Evolutionary conservation across 1,140 invertebrate genomes (phyloP).

Genomic region (Ips typographus): DNA sequence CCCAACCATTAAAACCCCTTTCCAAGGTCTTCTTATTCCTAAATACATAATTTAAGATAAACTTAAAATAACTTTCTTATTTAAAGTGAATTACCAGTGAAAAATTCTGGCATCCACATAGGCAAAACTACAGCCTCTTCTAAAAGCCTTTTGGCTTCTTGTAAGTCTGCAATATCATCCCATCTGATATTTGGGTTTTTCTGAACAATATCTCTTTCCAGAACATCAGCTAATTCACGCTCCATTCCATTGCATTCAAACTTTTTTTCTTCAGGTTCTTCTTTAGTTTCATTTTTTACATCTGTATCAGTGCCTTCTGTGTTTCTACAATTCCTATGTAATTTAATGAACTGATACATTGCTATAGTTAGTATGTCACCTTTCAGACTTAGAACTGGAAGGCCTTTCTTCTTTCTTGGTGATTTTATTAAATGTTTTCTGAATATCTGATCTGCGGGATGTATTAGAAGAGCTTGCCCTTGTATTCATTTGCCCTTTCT

Average conservation of each 20-base stretch:
- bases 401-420: constrained; percentile 50
- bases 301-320: constrained; percentile 43
- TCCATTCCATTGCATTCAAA: constrained; percentile 92
- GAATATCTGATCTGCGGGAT: constrained; percentile 39
- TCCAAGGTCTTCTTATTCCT: constrained; percentile 81
- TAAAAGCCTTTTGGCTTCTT: constrained; percentile 90
- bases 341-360: not conserved
- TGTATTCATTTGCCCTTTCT: constrained; percentile 38
- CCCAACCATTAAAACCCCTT: constrained; percentile 96
- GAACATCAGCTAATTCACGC: constrained; percentile 90
- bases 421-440: constrained; percentile 27
- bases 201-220: constrained; percentile 96
- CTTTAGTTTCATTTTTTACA: constrained; percentile 61
- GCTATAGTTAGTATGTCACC: constrained; percentile 11
- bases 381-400: constrained; percentile 48
- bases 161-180: constrained; percentile 96
- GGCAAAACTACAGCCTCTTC: constrained; percentile 98
- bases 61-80: not conserved
- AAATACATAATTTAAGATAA: not conserved
- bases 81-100: constrained; percentile 64
- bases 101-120: constrained; percentile 98
- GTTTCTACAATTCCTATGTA: not conserved
- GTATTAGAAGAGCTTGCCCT: constrained; percentile 43
- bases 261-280: constrained; percentile 78
- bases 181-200: constrained; percentile 96